A percentile compares a stretch with the other conserved stretches of the same genome.
These are phyloP conservation scores for Saturnia pavonia DNA, from an alignment of 2,888 invertebrate genomes.

Conservation along the genomic window DNA sequence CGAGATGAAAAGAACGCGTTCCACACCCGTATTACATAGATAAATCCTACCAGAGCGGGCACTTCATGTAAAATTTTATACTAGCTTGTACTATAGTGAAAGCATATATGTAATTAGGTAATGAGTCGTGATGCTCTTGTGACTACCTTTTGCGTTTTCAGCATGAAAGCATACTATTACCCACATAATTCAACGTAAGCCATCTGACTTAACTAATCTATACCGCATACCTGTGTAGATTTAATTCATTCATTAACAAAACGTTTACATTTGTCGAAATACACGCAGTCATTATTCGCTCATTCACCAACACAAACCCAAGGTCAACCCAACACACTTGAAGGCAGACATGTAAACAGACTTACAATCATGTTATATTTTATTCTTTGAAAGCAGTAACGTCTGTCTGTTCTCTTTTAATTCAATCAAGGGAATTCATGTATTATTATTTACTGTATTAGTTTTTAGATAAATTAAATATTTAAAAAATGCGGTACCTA, in stretches of 20 bases:
- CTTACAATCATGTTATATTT: background rate
- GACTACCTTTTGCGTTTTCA: no score
- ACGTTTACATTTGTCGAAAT: conserved; percentile 2
- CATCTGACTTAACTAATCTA: background rate
- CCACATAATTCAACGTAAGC: background rate
- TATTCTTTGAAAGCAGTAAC: background rate
- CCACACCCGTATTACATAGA: conserved; percentile 7
- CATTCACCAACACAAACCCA: background rate
- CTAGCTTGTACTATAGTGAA: no score
- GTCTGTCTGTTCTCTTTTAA: background rate
- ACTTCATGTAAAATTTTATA: background rate
- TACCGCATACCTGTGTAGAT: background rate
- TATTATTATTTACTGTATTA: no score
- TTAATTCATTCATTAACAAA: background rate
- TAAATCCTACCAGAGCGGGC: background rate
- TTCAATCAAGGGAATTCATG: background rate
- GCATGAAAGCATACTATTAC: no score
- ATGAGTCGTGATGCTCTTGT: no score
- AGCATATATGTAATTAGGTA: no score
- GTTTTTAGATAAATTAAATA: no score
- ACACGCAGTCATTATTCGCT: background rate
- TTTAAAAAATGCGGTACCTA: no score
- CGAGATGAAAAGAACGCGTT: background rate
- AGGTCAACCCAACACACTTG: background rate
- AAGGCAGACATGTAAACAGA: background rate